These are phyloP conservation scores for Gymnarchus niloticus DNA, from an alignment of 2,113 vertebrate genomes.

Conservation along the genomic window DNA sequence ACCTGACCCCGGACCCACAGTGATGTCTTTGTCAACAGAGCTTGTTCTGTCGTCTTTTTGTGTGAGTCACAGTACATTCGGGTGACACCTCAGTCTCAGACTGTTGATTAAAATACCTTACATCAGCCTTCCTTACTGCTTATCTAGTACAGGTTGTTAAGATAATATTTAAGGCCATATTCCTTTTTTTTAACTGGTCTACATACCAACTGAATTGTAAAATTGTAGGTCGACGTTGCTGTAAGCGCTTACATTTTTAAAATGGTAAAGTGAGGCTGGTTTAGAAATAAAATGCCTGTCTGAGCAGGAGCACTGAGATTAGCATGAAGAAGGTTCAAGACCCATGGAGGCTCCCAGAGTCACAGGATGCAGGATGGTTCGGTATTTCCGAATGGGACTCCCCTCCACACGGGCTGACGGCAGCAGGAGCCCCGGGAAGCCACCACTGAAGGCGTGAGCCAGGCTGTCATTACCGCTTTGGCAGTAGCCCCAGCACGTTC, in stretches of 20 bases:
- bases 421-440: not conserved
- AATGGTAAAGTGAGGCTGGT: too few relatives aligned
- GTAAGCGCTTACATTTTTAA: too few relatives aligned
- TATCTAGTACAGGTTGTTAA: not conserved
- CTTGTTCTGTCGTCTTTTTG: not conserved
- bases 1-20: not conserved
- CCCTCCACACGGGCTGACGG: not conserved
- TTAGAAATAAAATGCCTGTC: not conserved
- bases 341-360: not conserved
- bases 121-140: not conserved
- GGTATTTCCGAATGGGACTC: not conserved
- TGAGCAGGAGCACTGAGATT: not conserved
- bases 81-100: not conserved
- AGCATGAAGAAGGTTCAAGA: not conserved
- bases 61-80: not conserved
- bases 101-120: not conserved
- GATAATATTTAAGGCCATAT: not conserved
- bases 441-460: not conserved
- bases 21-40: too few relatives aligned
- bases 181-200: not conserved
- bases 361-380: not conserved
- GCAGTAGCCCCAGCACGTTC: not conserved
- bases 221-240: not conserved
- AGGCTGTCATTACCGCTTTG: not conserved
- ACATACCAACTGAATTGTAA: not conserved